Base-by-base conservation (phyloP, 2,113 vertebrate species). In the Gallinago undulata region DNA sequence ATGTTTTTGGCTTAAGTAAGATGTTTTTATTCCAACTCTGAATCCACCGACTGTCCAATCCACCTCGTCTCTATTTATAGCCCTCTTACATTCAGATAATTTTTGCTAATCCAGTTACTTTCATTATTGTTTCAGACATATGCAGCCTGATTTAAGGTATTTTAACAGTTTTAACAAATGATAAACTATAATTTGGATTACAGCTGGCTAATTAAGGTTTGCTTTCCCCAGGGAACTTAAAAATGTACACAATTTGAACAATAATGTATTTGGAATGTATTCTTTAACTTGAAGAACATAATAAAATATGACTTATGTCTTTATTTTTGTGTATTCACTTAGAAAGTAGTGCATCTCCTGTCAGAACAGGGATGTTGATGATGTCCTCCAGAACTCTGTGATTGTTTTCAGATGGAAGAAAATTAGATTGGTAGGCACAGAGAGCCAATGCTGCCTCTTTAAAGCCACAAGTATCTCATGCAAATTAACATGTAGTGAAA, bases 41-140 rank as follows among this genome's bases (percentile, higher is more conserved):
- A 96, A 97, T 97, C 95, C 10, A 33, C 93, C 43, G 91, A 98
- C 96, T 98, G 96, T 96, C 98, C 98, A 95, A 97, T 97, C 96
- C 96, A 98, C 97, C 97, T 97, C 91, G 84, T 90, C 43, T 93
- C 95, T 98, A 97, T 97, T 98, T 98, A 98, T 97, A 98, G 95
- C 81, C 68, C 70, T 96, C 91, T 96, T 60, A 6, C 68, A 94
- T 96, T 95, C 93, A 96, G 82, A 93, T 89, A 93, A 63, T 92
- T 97, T 97, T 91, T 78, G 79, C 73, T 91, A 59, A 66, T 93
- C 82, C 82, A 89, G 93, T 95, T 97, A 95, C 96, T 98, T 95
- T 96, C 30, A 74, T 97, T 97, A 91, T 96, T 97, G 94, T 33
- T 89, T 92, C 85, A 93, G 93, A 87, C 87, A 89, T 47, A 92